A percentile compares a stretch with the other conserved stretches of the same genome.
Evolutionary conservation across 2,113 vertebrate genomes (phyloP).

Genomic region (Sisor rabdophorus): DNA sequence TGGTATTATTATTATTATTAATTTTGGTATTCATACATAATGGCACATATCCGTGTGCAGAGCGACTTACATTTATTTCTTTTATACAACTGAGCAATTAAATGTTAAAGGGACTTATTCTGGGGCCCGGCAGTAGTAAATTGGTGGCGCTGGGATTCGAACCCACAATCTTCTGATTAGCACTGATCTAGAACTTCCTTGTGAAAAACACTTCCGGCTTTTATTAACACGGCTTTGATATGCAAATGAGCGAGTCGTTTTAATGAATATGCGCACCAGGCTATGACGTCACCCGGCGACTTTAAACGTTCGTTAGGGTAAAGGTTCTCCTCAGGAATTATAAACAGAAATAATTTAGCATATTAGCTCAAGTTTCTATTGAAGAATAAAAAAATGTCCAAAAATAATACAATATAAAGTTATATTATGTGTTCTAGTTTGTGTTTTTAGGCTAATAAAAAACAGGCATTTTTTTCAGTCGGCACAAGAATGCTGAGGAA

Average conservation of each 20-base stretch:
- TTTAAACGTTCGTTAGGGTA: neutral
- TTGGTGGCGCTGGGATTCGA: too few relatives aligned
- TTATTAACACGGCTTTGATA: neutral
- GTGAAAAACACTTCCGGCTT: neutral
- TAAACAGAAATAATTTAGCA: neutral
- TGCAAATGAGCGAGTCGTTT: neutral
- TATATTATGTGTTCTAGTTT: neutral
- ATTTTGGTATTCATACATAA: too few relatives aligned
- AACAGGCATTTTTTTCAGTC: neutral
- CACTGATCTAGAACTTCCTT: too few relatives aligned
- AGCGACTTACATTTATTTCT: too few relatives aligned
- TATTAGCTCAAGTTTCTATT: neutral
- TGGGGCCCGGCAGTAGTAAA: too few relatives aligned
- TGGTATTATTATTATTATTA: too few relatives aligned
- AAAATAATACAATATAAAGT: too few relatives aligned
- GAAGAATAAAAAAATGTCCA: conserved; percentile 1
- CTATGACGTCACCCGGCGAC: neutral
- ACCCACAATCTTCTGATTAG: too few relatives aligned
- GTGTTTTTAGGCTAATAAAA: neutral
- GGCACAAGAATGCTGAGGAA: conserved; percentile 54
- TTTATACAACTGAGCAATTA: too few relatives aligned
- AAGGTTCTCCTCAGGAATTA: neutral
- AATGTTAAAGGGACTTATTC: too few relatives aligned
- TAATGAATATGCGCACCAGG: neutral
- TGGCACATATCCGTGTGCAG: too few relatives aligned